Evolutionary conservation across 2,888 invertebrate species (phyloP).

Genomic region (Acholoe squamosa): DNA sequence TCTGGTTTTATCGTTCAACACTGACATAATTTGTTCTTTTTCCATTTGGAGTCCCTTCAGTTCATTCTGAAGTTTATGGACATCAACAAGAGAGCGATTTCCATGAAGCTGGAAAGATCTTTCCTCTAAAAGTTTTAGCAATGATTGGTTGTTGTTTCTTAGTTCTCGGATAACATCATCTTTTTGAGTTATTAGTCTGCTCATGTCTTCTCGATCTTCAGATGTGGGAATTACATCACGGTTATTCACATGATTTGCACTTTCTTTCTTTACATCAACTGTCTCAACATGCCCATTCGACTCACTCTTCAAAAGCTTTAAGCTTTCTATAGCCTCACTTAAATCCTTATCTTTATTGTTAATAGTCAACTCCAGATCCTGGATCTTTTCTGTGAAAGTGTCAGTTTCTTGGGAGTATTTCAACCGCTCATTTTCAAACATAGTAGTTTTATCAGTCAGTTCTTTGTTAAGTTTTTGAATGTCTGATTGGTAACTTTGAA

Average conservation of each 20-base stretch:
- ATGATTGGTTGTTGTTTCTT: conserved; percentile 77
- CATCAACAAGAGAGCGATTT: conserved; percentile 74
- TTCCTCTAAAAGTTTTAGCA: conserved; percentile 79
- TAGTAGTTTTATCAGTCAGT: background rate
- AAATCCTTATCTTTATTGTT: conserved; percentile 55
- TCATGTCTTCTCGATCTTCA: conserved; percentile 74
- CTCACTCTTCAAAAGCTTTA: background rate
- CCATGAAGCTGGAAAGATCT: conserved; percentile 73
- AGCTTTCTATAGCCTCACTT: background rate
- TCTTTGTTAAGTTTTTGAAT: background rate
- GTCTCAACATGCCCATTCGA: conserved; percentile 3
- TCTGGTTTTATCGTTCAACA: conserved; percentile 83
- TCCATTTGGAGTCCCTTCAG: conserved; percentile 77
- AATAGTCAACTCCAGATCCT: background rate
- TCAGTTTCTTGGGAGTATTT: background rate
- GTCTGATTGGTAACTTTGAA: conserved; percentile 53
- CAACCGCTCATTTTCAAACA: background rate
- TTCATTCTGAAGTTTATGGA: conserved; percentile 79
- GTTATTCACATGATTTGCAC: background rate
- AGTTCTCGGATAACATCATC: conserved; percentile 79
- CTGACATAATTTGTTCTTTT: conserved; percentile 82
- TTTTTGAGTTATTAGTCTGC: conserved; percentile 75
- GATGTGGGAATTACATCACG: conserved; percentile 66
- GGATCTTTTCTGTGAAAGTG: background rate
- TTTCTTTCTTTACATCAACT: conserved; percentile 55